Conservation (phyloP, 1,140 invertebrate species). For the Drosophila nannoptera region DNA sequence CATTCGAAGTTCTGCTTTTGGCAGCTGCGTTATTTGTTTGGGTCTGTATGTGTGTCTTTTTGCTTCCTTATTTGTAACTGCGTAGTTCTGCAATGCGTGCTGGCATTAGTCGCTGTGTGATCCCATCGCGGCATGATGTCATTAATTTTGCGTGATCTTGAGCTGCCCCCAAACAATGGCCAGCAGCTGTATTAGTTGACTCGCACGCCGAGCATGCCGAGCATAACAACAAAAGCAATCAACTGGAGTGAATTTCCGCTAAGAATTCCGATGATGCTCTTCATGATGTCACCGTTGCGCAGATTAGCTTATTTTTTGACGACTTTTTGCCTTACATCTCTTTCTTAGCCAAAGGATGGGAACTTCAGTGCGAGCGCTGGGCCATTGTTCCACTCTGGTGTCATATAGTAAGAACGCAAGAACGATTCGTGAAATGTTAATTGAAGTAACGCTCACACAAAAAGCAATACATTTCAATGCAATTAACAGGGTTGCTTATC, state of each 20-base stretch:
- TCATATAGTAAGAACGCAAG: too few relatives aligned
- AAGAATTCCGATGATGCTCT: constrained; percentile 1
- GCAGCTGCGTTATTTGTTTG: not conserved
- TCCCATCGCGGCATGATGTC: constrained; percentile 33
- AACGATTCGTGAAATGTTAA: too few relatives aligned
- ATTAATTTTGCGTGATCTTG: constrained; percentile 21
- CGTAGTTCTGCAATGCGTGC: constrained; percentile 30
- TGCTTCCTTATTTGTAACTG: constrained; percentile 31
- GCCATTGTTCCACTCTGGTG: too few relatives aligned
- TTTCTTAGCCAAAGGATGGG: too few relatives aligned
- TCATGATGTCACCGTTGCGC: constrained; percentile 12
- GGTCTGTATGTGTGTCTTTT: not conserved
- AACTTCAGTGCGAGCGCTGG: too few relatives aligned
- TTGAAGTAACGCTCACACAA: too few relatives aligned
- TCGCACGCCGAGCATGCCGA: constrained; percentile 11
- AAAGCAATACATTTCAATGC: too few relatives aligned
- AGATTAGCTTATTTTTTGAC: constrained; percentile 2
- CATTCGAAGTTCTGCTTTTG: constrained; percentile 31
- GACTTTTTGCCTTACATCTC: not conserved
- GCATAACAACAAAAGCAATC: not conserved
- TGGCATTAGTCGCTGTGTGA: constrained; percentile 10
- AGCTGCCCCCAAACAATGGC: not conserved
- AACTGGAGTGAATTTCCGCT: constrained; percentile 4
- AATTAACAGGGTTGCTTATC: not conserved
- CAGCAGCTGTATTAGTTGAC: not conserved